Percentiles rank a stretch among this genome's conserved stretches.
These are phyloP conservation scores for Ctenosaura bakeri DNA, from an alignment of 2,797 vertebrate species.

Conservation along the genomic window DNA sequence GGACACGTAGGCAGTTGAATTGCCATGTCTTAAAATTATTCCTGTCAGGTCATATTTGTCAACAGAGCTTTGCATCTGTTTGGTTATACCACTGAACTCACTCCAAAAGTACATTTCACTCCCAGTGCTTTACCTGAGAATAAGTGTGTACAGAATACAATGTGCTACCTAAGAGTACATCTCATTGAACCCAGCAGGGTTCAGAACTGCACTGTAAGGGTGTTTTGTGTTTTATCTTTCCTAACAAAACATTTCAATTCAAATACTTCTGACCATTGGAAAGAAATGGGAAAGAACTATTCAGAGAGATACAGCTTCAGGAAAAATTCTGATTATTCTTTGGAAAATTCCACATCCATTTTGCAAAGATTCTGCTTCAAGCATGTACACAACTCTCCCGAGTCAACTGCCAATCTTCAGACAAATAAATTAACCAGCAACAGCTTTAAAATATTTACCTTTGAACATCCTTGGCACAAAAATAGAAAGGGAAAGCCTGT, in stretches of 20 bases:
- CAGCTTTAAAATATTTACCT: constrained; percentile 11
- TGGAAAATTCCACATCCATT: neutral
- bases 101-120: neutral
- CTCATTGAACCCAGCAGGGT: no score
- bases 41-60: no score
- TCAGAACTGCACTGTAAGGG: neutral
- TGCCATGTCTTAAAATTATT: neutral
- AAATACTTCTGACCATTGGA: neutral
- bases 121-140: neutral
- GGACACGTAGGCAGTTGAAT: neutral
- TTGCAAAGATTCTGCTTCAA: neutral
- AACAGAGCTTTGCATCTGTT: neutral
- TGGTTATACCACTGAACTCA: neutral
- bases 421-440: neutral
- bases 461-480: neutral
- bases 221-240: neutral
- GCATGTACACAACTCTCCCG: no score
- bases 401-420: no score
- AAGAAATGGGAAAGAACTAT: neutral
- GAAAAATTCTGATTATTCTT: neutral
- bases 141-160: neutral
- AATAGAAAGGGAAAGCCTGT: neutral
- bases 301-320: neutral
- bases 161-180: no score
- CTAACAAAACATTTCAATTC: neutral